Conservation (phyloP, 2,888 invertebrate species). For the Meliscaeva auricollis region DNA sequence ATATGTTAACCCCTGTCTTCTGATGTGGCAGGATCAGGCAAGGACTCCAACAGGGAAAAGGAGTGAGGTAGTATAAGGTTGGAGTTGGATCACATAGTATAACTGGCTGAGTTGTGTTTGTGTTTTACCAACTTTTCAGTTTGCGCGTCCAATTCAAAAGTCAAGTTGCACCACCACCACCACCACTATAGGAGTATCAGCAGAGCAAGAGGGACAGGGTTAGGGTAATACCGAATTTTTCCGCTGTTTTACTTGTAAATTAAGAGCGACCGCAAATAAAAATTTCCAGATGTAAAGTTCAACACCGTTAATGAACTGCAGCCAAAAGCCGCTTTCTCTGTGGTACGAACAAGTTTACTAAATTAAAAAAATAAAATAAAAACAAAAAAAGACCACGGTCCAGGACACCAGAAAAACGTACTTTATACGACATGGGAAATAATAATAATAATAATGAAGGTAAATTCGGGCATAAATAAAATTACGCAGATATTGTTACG, state of each 20-base stretch:
- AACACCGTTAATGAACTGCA: conserved; percentile 78
- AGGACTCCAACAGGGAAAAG: neutral
- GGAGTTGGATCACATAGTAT: too few relatives aligned
- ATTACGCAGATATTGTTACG: conserved; percentile 81
- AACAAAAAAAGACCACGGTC: conserved; percentile 30
- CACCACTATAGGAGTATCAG: neutral
- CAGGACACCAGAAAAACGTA: conserved; percentile 27
- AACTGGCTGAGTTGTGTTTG: conserved; percentile 61
- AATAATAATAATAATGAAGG: conserved; percentile 77
- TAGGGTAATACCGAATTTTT: conserved; percentile 72
- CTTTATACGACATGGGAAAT: conserved; percentile 63
- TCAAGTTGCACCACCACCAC: conserved; percentile 32
- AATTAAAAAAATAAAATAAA: conserved; percentile 56
- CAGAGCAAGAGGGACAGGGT: neutral
- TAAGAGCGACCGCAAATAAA: conserved; percentile 84
- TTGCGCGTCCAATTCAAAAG: conserved; percentile 44
- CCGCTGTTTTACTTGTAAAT: conserved; percentile 83
- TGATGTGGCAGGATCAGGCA: conserved; percentile 33
- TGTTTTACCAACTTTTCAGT: conserved; percentile 55
- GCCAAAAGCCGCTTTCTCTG: conserved; percentile 77
- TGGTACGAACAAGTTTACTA: conserved; percentile 72
- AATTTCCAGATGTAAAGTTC: conserved; percentile 84
- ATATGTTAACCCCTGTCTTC: conserved; percentile 74
- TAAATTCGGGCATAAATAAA: conserved; percentile 83
- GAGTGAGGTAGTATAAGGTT: neutral